Evolutionary conservation across 2,113 vertebrate genomes (phyloP), one percentile per base, ranked within the genome.

Genomic region (Lonchura striata): DNA sequence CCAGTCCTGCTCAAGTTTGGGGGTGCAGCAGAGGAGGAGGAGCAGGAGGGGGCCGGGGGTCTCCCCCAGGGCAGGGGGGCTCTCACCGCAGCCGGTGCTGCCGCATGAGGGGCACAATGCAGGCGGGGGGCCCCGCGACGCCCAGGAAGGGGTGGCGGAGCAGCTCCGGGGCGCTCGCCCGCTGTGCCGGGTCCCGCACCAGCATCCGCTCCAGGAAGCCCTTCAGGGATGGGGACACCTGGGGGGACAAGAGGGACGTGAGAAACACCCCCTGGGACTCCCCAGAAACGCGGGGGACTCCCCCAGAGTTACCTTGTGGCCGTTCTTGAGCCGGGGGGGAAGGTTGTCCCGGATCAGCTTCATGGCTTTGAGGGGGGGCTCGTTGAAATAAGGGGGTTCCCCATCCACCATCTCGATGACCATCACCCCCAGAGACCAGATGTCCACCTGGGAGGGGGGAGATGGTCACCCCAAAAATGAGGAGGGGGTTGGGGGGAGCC

Each of bases 351-450:
- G 98, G 81, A 99, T 99, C 99, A 99, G 99, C 93, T 99, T 99
- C 99, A 99, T 99, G 63, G 99, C 99, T 96, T 99, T 99, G 22
- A 99, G 97, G 0, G 99, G 99, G 1, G 99, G 99, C 95, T 99
- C 99, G 1, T 99, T 99, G 94, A 99, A 99, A 82, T 99, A 99
- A 0, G 99, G 99, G 5, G 99, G 99, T 24, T 99, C 99, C 42
- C 99, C 99, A 0, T 99, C 99, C 17, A 99, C 99, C 99, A 99
- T 99, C 97, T 99, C 99, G 1, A 99, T 99, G 41, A 99, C 99
- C 99, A 99, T 99, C 86, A 99, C 98, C 0, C 99, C 99, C 92
- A 99, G 97, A 4, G 99, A 99, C 99, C 99, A 99, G 97, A 99
- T 99, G 57, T 99, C 99, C 91, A 99, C 99, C 98, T 98, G 88